These are phyloP conservation scores for Oreohelix idahoensis DNA, from an alignment of 1,140 invertebrate genomes.

Conservation along the genomic window DNA sequence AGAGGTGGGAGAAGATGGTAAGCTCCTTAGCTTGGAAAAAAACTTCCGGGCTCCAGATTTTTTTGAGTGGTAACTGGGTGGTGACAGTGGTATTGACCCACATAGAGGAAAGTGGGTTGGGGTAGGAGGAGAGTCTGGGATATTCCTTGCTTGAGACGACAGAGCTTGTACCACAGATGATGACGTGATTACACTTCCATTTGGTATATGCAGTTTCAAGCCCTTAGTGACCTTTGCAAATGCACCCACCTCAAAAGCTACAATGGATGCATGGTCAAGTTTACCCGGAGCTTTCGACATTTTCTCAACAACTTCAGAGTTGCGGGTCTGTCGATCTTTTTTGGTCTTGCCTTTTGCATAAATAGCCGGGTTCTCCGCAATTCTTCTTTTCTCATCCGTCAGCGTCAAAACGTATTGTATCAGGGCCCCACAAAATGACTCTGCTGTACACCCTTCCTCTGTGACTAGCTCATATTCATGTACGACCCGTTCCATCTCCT, in stretches of 20 bases:
- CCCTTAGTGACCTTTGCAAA: constrained; percentile 32
- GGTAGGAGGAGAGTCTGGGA: constrained; percentile 24
- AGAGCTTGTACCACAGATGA: not conserved
- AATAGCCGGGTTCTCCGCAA: constrained; percentile 70
- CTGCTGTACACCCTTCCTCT: constrained; percentile 68
- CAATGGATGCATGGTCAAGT: constrained; percentile 90
- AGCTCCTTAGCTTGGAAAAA: constrained; percentile 46
- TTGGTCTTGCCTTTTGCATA: constrained; percentile 64
- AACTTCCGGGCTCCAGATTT: constrained; percentile 50
- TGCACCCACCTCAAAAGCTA: constrained; percentile 82
- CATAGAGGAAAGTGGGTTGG: constrained; percentile 12
- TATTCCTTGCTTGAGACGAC: not conserved
- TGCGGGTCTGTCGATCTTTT: constrained; percentile 64
- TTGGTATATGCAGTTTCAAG: not conserved
- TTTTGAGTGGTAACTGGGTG: constrained; percentile 14
- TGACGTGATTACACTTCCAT: not conserved
- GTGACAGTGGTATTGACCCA: constrained; percentile 26
- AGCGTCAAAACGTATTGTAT: constrained; percentile 70
- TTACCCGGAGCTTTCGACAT: constrained; percentile 85
- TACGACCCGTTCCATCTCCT: constrained; percentile 72
- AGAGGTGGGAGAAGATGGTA: constrained; percentile 40
- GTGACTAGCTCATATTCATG: constrained; percentile 71
- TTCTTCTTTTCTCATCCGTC: constrained; percentile 70
- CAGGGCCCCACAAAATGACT: constrained; percentile 70
- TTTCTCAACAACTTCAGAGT: constrained; percentile 69